Percentiles rank a stretch among this genome's conserved stretches.
These are phyloP conservation scores for Synaphobranchus kaupii DNA, from an alignment of 2,797 vertebrate genomes.

Conservation along the genomic window DNA sequence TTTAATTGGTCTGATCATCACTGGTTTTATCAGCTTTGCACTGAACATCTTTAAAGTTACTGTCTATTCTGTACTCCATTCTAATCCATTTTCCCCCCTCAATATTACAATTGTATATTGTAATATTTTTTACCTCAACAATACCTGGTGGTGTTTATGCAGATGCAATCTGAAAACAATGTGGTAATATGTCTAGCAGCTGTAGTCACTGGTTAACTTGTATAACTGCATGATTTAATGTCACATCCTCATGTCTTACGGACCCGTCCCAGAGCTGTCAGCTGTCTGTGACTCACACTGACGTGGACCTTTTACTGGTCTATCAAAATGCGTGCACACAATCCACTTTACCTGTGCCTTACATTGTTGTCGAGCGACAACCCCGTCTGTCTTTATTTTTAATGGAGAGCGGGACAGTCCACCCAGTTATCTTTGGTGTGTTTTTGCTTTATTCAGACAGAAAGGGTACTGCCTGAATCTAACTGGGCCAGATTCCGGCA, in stretches of 20 bases:
- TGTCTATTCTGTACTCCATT: no score
- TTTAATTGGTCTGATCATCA: neutral
- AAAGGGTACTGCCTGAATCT: no score
- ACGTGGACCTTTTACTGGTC: neutral
- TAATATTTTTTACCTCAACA: no score
- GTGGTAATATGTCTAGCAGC: neutral
- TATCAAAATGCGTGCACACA: neutral
- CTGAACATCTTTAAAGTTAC: neutral
- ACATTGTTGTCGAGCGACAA: neutral
- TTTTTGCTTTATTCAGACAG: no score
- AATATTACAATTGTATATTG: no score
- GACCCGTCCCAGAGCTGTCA: neutral
- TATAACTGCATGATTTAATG: neutral
- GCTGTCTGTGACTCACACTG: neutral
- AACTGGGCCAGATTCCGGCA: no score
- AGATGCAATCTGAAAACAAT: neutral
- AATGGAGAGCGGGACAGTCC: no score
- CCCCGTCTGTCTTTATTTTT: no score
- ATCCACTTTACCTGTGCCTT: neutral
- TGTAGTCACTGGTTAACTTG: neutral
- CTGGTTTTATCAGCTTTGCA: neutral
- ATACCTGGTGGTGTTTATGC: no score
- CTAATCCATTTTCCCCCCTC: no score
- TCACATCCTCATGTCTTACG: neutral
- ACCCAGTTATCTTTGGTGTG: no score